Evolutionary conservation across 2,113 vertebrate species (phyloP).

Genomic region (Addax nasomaculatus): DNA sequence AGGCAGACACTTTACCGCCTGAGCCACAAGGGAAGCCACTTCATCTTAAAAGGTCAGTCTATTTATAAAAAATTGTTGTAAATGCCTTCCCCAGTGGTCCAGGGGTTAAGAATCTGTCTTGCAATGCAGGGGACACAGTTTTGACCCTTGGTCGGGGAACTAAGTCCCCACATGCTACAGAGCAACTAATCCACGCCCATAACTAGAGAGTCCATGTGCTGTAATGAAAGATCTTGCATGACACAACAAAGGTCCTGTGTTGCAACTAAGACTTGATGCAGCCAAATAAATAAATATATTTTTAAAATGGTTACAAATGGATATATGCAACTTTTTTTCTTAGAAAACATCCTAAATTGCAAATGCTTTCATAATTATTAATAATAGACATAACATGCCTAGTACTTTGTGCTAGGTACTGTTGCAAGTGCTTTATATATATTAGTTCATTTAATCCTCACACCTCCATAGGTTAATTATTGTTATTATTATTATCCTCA

Average conservation of each 20-base stretch:
- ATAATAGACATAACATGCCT: background rate
- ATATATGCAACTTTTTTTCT: background rate
- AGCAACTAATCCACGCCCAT: background rate
- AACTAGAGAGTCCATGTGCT: background rate
- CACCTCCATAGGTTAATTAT: background rate
- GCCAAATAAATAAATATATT: background rate
- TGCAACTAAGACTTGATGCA: background rate
- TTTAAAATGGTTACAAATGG: background rate
- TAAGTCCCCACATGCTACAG: background rate
- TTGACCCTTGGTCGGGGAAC: background rate
- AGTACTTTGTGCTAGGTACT: background rate
- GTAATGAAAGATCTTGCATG: background rate
- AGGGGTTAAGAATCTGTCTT: background rate
- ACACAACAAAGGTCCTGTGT: background rate
- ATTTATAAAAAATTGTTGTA: background rate
- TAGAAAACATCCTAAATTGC: background rate
- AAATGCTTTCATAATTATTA: background rate
- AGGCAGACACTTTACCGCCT: too few species aligned
- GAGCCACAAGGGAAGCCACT: too few species aligned
- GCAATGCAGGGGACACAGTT: background rate
- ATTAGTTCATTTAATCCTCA: conserved; percentile 4
- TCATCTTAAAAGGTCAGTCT: background rate
- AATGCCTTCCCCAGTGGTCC: background rate
- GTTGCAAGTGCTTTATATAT: background rate
- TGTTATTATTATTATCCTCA: background rate